These are phyloP conservation scores for Spatulosminthurus flaviceps DNA, from an alignment of 2,888 invertebrate genomes.

Conservation along the genomic window DNA sequence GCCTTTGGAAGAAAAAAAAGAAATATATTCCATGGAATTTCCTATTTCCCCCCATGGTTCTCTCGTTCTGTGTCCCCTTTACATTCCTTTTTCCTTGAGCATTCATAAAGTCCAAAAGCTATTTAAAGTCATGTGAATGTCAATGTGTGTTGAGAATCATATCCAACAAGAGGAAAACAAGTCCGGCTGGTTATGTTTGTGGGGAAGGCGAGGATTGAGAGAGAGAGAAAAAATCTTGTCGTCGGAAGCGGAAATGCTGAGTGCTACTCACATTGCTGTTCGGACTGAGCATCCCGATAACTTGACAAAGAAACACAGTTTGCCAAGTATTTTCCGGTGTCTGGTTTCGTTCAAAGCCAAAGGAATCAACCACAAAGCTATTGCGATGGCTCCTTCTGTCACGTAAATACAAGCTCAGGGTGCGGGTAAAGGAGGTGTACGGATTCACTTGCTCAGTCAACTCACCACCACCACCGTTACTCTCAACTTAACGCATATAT, in stretches of 20 bases:
- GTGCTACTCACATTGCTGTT: conserved; percentile 55
- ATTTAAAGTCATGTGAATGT: neutral
- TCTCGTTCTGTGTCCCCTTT: neutral
- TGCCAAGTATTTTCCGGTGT: conserved; percentile 62
- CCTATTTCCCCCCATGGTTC: neutral
- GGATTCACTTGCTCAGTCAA: conserved; percentile 18
- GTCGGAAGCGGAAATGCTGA: conserved; percentile 63
- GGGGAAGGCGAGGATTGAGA: conserved; percentile 31
- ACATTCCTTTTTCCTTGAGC: neutral
- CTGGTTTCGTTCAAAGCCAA: conserved; percentile 60
- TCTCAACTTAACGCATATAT: neutral
- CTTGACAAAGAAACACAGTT: conserved; percentile 49
- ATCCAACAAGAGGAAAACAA: conserved; percentile 7
- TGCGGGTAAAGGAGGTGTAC: neutral
- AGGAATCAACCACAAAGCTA: conserved; percentile 54
- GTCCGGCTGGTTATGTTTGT: conserved; percentile 31
- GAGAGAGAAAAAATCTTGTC: conserved; percentile 24
- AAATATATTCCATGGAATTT: neutral
- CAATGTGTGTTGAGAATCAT: neutral
- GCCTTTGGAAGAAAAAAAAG: neutral
- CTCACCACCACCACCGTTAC: conserved; percentile 10
- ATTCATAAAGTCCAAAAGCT: neutral
- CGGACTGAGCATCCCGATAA: conserved; percentile 51
- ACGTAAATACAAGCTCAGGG: conserved; percentile 27
- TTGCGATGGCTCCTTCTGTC: conserved; percentile 36